phyloP scores from a whole-genome alignment of 2,888 invertebrate species.

The Sphecodes monilicornis region DNA sequence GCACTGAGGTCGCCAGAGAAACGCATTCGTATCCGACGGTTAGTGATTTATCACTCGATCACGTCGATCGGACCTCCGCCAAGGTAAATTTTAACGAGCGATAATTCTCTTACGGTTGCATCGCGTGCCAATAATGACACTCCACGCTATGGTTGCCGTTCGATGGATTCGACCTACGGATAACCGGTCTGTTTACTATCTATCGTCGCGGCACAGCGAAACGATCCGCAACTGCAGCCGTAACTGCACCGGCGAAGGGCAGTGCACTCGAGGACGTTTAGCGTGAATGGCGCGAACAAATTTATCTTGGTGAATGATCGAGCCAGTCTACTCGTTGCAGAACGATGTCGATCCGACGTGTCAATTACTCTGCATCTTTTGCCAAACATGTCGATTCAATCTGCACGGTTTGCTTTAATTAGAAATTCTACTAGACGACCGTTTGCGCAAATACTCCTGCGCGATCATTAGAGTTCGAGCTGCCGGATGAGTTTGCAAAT shows the following conservation, averaged over 20 bases:
- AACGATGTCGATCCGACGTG: background rate
- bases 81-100: slow-evolving; percentile 23
- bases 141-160: background rate
- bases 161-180: slow-evolving; percentile 12
- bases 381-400: background rate
- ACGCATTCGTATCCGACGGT: background rate
- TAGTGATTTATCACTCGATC: slow-evolving; percentile 19
- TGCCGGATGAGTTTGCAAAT: background rate
- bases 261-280: background rate
- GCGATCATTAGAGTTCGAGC: background rate
- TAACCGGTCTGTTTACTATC: slow-evolving; percentile 27
- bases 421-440: background rate
- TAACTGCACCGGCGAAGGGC: slow-evolving; percentile 4
- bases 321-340: background rate
- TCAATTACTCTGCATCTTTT: background rate
- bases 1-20: background rate
- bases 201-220: background rate
- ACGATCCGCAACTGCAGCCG: background rate
- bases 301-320: slow-evolving; percentile 31
- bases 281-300: slow-evolving; percentile 18
- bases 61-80: background rate
- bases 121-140: slow-evolving; percentile 32
- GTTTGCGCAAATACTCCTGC: background rate
- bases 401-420: background rate
- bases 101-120: slow-evolving; percentile 19